A percentile compares a stretch with the other conserved stretches of the same genome.
phyloP scores from a whole-genome alignment of 2,113 vertebrate species.

The Spea bombifrons region DNA sequence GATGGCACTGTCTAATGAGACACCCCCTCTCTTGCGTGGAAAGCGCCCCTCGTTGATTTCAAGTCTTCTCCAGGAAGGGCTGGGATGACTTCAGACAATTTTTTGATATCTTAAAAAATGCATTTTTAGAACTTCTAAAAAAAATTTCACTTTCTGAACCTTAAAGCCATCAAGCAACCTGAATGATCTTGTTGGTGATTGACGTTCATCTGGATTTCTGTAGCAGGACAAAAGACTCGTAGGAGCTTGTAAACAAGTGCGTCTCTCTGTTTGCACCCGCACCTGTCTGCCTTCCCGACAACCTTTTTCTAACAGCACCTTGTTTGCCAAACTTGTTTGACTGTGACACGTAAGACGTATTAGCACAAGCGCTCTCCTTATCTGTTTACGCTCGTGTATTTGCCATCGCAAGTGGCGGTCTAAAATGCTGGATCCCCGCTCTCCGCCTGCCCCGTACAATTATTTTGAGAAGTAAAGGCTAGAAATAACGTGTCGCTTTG shows the following conservation, averaged over 20 bases:
- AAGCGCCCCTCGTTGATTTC: no score
- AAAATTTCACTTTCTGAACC: neutral
- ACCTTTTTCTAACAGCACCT: neutral
- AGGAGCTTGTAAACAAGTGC: neutral
- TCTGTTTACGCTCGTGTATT: neutral
- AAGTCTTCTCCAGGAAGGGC: no score
- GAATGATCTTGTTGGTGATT: neutral
- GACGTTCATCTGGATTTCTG: neutral
- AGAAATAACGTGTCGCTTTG: no score
- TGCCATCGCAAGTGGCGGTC: neutral
- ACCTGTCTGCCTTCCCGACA: neutral
- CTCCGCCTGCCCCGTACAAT: neutral
- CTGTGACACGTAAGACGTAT: neutral
- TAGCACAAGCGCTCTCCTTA: neutral
- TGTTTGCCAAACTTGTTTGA: neutral
- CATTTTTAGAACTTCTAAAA: neutral
- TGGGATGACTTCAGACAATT: no score
- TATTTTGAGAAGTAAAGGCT: neutral
- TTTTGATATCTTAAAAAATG: no score
- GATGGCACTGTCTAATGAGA: no score
- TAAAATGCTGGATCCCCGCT: neutral
- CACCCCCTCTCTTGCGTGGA: no score
- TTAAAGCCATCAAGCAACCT: neutral
- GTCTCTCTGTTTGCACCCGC: slow-evolving; percentile 1
- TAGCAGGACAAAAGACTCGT: neutral